Base-by-base conservation (phyloP, 1,140 invertebrate genomes). In the Aphis gossypii region DNA sequence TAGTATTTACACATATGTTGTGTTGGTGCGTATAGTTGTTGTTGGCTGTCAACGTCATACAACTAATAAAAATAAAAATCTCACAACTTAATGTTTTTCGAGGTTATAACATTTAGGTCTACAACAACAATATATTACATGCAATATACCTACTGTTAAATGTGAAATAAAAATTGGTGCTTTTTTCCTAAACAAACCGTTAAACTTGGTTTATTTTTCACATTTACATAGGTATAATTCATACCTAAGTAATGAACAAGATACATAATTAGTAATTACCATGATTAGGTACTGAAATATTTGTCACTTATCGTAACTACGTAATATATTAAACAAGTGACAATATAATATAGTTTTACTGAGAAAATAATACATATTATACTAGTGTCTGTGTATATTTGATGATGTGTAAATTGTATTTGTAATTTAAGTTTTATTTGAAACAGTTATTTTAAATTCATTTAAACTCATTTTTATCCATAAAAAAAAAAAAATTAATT, bases 11-110 rank as follows among this genome's bases (percentile, higher is more conserved):
- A 76, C 60, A 76, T 76, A 76, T 76, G 60, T 76, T 76, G n/a
- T 76, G 30, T n/a, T 76, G n/a, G 30, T 18, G 14, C 48, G 18
- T 51, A 51, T 51, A 51, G 48, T 51, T 20, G 48, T 76, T n/a
- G 60, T 14, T 76, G 60, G 60, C 60, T 76, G 60, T 76, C 60
- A n/a, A 76, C 60, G 60, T n/a, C n/a, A n/a, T 76, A 76, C 87
- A 51, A 88, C 86, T 88, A 88, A 88, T 88, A 88, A 87, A 87
- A 48, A 87, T 48, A 87, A 48, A 88, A 46, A 88, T 88, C 44
- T 88, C 86, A 48, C 86, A 51, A 88, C 86, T 51, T 88, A 88
- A 88, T 88, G 30, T 51, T 88, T n/a, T 88, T 88, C 46, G 44
- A 46, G 46, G 86, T 48, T 88, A 88, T 88, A 35, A 88, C 30